Evolutionary conservation across 2,797 vertebrate genomes (phyloP).

Genomic region (Chloroceryle amazona): DNA sequence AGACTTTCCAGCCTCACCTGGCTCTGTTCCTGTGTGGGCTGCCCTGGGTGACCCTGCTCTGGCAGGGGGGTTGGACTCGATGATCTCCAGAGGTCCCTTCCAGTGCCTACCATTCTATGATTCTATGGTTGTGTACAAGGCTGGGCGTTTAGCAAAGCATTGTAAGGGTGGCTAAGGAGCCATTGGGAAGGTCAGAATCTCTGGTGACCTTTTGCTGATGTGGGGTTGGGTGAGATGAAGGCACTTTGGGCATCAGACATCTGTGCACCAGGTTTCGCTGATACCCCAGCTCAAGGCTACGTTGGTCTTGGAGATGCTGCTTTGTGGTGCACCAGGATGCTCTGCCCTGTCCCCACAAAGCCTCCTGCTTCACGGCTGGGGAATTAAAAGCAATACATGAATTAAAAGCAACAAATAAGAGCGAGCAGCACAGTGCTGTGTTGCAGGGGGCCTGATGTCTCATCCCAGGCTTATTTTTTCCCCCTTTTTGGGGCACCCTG

Average conservation of each 20-base stretch:
- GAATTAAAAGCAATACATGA: background rate
- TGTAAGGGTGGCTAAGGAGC: background rate
- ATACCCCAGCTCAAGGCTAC: fast-evolving
- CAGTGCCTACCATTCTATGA: too few species aligned
- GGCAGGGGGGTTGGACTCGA: too few species aligned
- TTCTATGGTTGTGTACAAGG: background rate
- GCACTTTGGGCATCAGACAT: fast-evolving
- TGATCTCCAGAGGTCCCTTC: too few species aligned
- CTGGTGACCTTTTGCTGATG: background rate
- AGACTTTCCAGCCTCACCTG: too few species aligned
- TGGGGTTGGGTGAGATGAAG: background rate
- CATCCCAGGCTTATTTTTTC: background rate
- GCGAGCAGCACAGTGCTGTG: background rate
- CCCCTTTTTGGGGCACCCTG: background rate
- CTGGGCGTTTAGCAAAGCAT: fast-evolving
- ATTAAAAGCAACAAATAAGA: background rate
- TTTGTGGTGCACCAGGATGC: background rate
- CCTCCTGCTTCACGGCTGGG: background rate
- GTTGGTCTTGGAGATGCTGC: fast-evolving
- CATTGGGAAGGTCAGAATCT: background rate
- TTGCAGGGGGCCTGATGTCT: background rate
- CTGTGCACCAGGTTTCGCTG: background rate
- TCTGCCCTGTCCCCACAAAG: background rate
- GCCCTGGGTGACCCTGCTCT: too few species aligned
- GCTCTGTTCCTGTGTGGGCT: too few species aligned